Evolutionary conservation across 2,113 vertebrate species (phyloP), one percentile per base, ranked within the genome.

Genomic region (Anarhynchus alexandrinus): DNA sequence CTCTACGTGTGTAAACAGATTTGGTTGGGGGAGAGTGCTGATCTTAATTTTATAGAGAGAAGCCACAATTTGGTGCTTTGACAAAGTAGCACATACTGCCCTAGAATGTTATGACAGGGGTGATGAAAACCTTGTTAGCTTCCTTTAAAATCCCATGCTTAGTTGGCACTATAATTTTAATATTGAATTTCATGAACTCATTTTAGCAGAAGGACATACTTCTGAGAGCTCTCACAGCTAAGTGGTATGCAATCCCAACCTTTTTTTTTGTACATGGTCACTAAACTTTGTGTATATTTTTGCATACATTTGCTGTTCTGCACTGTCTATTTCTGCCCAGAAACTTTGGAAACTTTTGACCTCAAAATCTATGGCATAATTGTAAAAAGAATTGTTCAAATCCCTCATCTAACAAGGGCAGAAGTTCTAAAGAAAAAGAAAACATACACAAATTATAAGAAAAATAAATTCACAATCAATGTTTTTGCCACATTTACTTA

Each of bases 391-490:
- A 95, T 94, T 95, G 61, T 91, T 98, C 78, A 96, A 96, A 96
- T 96, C 95, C 43, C 64, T 84, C 90, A 78, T 91, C 80, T 96
- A 96, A 84, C 13, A 85, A 96, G 80, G 40, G 87, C 49, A 96
- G 86, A 97, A 78, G 90, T 96, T 97, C 62, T 93, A 86, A 96
- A 79, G 73, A 96, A 82, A 98, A 98, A 95, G 95, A 96, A 97
- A 98, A 96, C 90, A 98, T 91, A 94, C 66, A 95, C 45, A 94
- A 96, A 88, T 80, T 91, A 57, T 65, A 97, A 96, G 92, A 96
- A 97, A 98, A 98, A 98, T 96, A 98, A 98, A 97, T 97, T 94
- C 43, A 73, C 62, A 97, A 96, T 97, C 94, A 97, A 73, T 58
- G 17, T 74, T 97, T 97, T 97, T 97, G 74, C 88, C 77, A 91